Evolutionary conservation across 2,797 vertebrate genomes (phyloP).

Genomic region (Semotilus atromaculatus): DNA sequence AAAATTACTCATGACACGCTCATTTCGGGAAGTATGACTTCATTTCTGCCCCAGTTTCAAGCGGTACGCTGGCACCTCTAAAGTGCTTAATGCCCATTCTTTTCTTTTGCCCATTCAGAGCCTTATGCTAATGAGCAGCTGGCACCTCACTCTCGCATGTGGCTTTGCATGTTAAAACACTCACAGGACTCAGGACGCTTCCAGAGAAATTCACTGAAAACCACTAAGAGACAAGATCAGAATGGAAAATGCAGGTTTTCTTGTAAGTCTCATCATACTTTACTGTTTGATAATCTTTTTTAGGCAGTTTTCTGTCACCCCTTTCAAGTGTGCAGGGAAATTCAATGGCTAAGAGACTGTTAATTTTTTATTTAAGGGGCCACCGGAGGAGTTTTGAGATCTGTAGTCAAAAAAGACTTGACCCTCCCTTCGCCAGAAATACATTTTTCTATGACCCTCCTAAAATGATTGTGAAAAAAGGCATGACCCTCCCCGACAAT

Average conservation of each 20-base stretch:
- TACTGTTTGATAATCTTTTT: not conserved
- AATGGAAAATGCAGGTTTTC: not conserved
- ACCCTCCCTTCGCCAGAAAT: too few relatives aligned
- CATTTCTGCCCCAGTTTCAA: conserved; percentile 14
- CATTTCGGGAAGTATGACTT: conserved; percentile 22
- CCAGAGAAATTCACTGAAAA: conserved; percentile 13
- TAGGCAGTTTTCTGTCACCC: not conserved
- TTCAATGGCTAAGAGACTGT: not conserved
- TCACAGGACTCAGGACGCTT: conserved; percentile 33
- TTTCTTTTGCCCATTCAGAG: conserved; percentile 56
- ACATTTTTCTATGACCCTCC: too few relatives aligned
- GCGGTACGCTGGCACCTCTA: conserved; percentile 38
- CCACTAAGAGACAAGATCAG: not conserved
- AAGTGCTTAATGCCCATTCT: conserved; percentile 28
- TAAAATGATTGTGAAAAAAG: too few relatives aligned
- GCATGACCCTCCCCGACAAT: too few relatives aligned
- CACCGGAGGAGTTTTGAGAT: too few relatives aligned
- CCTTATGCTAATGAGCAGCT: conserved; percentile 60
- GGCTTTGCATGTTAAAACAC: conserved; percentile 61
- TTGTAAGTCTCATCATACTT: not conserved
- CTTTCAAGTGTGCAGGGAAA: not conserved
- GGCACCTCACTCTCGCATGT: conserved; percentile 32
- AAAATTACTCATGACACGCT: conserved; percentile 15
- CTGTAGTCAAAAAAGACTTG: too few relatives aligned
- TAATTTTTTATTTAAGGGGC: too few relatives aligned